Percentiles rank a stretch among this genome's conserved stretches.
phyloP scores from a whole-genome alignment of 2,888 invertebrate species.

The Tetrapedia diversipes region DNA sequence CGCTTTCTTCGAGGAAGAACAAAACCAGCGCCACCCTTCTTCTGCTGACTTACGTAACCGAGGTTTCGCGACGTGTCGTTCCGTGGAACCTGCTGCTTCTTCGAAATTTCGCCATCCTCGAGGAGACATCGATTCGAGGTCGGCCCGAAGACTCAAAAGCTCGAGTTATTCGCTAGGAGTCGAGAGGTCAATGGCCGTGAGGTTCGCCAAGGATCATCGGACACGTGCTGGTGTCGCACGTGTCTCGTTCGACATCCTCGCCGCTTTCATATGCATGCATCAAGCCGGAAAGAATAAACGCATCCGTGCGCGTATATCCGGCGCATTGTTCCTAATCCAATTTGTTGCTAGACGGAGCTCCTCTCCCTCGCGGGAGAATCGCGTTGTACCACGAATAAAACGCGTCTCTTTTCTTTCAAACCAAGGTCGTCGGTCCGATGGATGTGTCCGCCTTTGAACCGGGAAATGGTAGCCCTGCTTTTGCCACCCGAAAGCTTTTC shows the following conservation, averaged over 20 bases:
- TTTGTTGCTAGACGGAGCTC: conserved; percentile 35
- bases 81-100: too few species aligned
- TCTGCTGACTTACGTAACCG: too few species aligned
- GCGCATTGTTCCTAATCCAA: conserved; percentile 54
- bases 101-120: not conserved
- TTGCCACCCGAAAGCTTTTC: conserved; percentile 51
- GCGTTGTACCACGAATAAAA: conserved; percentile 33
- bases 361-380: not conserved
- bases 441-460: conserved; percentile 26
- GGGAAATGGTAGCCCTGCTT: conserved; percentile 49
- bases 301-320: conserved; percentile 53
- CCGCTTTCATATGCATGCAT: conserved; percentile 39
- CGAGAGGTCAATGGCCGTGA: conserved; percentile 50
- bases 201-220: conserved; percentile 31
- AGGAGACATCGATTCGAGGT: not conserved
- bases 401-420: not conserved
- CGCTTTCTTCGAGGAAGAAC: not conserved
- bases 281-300: conserved; percentile 53
- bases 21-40: not conserved
- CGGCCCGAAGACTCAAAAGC: not conserved
- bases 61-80: too few species aligned
- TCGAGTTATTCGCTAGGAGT: conserved; percentile 7
- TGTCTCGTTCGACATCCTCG: conserved; percentile 41
- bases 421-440: conserved; percentile 19
- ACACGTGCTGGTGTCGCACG: conserved; percentile 61